Base-by-base conservation (phyloP, 1,140 invertebrate genomes). In the Aphidius ervi region DNA sequence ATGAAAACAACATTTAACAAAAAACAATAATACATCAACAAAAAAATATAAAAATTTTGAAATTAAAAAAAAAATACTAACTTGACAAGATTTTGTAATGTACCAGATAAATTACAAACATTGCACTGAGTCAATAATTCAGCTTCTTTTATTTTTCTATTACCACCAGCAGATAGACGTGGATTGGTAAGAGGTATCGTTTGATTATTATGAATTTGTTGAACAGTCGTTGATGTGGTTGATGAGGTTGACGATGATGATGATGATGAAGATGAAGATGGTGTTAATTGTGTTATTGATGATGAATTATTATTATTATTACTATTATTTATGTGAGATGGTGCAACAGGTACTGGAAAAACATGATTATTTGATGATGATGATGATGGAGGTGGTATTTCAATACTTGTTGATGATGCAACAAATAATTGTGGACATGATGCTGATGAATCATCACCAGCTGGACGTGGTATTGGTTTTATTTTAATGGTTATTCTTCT, bases 401-500 rank as follows among this genome's bases (percentile, higher is more conserved):
- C 86, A 43, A 86, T 87, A 65, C 84, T 87, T 10, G 87, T 86
- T 7, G 86, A 87, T 0, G 86, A 86, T 1, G 88, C 87, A 61
- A 88, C 85, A 68, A 88, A 88, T 81, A 88, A 84, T 71, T 88
- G 87, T 0, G 86, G 86, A 65, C 85, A 82, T 5, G 82, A 79
- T 48, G 80, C 78, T 0, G 82, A 82, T 4, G 81, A 83, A 16
- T 82, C 74, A 37, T 87, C 86, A 7, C 86, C 88, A 55, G 88
- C 88, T 1, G 89, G 89, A 66, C 90, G 82, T 6, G 90, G 90
- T 66, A 92, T 87, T 2, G 90, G 88, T 72, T 92, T 92, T 53
- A 92, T 91, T 79, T 89, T 90, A 60, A 91, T 89, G 42, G 86
- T 89, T 41, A 91, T 91, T 72, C 88, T 85, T 61, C 86, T 85